Conservation (phyloP, 1,140 invertebrate species). For the Pseudachorutes palmiensis region DNA sequence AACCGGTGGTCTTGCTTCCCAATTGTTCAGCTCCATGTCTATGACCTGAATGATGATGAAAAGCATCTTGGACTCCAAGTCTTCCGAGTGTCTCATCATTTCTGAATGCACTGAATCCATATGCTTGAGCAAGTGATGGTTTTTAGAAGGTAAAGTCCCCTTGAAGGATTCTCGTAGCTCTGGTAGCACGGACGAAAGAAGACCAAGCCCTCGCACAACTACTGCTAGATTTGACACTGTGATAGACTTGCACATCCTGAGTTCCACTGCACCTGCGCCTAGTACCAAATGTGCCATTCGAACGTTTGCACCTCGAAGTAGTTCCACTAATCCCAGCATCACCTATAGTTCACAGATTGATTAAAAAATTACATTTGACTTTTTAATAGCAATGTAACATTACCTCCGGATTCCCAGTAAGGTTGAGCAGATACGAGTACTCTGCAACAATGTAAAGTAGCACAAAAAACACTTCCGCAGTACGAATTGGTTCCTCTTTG, state of each 20-base stretch:
- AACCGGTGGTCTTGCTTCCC: constrained; percentile 90
- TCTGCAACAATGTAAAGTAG: constrained; percentile 65
- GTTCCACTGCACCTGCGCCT: constrained; percentile 81
- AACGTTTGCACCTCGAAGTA: constrained; percentile 35
- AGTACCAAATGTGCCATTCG: constrained; percentile 67
- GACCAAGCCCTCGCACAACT: constrained; percentile 72
- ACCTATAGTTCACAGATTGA: too few species aligned
- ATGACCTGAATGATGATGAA: constrained; percentile 78
- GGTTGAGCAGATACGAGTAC: constrained; percentile 84
- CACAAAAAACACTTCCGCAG: constrained; percentile 51
- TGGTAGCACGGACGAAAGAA: constrained; percentile 62
- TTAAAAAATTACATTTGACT: too few species aligned
- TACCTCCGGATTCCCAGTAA: constrained; percentile 46
- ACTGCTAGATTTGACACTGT: constrained; percentile 88
- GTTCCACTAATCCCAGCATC: constrained; percentile 33
- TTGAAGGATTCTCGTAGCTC: constrained; percentile 50
- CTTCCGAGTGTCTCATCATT: constrained; percentile 77
- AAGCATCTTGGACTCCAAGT: constrained; percentile 84
- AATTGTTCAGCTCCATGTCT: constrained; percentile 62
- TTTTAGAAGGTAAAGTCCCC: constrained; percentile 36
- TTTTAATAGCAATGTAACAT: too few species aligned
- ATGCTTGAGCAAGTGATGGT: constrained; percentile 36
- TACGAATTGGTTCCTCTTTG: constrained; percentile 45
- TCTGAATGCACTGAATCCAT: constrained; percentile 49
- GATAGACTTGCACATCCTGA: constrained; percentile 91